These are phyloP conservation scores for Lampris incognitus DNA, from an alignment of 2,113 vertebrate species.

Conservation along the genomic window DNA sequence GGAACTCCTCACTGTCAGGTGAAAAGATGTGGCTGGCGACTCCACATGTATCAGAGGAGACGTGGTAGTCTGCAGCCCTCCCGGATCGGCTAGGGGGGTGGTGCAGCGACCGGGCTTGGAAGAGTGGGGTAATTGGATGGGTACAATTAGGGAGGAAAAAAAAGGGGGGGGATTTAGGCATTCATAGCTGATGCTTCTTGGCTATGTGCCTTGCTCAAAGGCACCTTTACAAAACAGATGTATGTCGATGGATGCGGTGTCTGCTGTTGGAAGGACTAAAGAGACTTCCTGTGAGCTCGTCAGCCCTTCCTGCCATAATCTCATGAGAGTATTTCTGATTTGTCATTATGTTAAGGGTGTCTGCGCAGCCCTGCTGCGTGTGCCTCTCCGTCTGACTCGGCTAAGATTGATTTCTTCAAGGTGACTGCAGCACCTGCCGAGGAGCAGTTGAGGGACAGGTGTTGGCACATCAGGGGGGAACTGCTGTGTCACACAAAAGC, in stretches of 20 bases:
- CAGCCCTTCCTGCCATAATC: not conserved
- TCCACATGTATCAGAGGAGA: too few relatives aligned
- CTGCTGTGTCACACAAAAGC: conserved; percentile 46
- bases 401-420: conserved; percentile 45
- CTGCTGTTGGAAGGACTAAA: not conserved
- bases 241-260: not conserved
- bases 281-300: not conserved
- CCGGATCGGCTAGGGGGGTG: too few relatives aligned
- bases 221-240: too few relatives aligned
- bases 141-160: too few relatives aligned
- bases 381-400: conserved; percentile 55
- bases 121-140: too few relatives aligned
- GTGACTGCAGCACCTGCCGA: conserved; percentile 60
- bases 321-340: conserved; percentile 23
- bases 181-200: too few relatives aligned
- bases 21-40: too few relatives aligned
- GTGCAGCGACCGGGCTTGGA: too few relatives aligned
- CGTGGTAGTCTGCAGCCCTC: too few relatives aligned
- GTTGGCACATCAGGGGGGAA: conserved; percentile 40
- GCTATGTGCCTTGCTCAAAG: too few relatives aligned
- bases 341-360: not conserved
- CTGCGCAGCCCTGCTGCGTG: not conserved
- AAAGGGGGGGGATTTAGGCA: too few relatives aligned
- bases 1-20: too few relatives aligned
- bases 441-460: conserved; percentile 57